Conservation (phyloP, 92 coral and sea anemone genomes). For the Metridium senile region DNA sequence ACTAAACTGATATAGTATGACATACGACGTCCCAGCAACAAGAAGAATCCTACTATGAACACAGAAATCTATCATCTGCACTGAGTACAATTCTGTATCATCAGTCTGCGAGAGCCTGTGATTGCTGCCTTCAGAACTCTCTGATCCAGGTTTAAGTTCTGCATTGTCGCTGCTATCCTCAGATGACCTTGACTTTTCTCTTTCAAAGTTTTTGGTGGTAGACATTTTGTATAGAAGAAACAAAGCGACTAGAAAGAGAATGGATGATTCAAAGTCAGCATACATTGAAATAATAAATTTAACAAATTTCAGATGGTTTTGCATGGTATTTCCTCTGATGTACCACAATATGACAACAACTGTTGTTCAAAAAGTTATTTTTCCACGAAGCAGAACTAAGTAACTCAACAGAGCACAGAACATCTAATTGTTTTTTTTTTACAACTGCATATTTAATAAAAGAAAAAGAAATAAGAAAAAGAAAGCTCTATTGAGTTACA, state of each 20-base stretch:
- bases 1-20: constrained; percentile 76
- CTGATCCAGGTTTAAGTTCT: constrained; percentile 48
- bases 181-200: constrained; percentile 50
- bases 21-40: constrained; percentile 76
- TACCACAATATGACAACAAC: too few relatives aligned
- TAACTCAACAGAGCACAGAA: too few relatives aligned
- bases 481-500: too few relatives aligned
- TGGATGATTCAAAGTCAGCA: background rate
- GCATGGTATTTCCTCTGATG: too few relatives aligned
- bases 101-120: constrained; percentile 57
- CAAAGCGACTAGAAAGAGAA: constrained; percentile 59
- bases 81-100: constrained; percentile 73
- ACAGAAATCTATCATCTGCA: constrained; percentile 77
- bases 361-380: too few relatives aligned
- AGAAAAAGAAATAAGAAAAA: too few relatives aligned
- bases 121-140: constrained; percentile 51
- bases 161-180: constrained; percentile 71
- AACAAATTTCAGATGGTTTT: too few relatives aligned
- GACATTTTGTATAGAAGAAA: constrained; percentile 74
- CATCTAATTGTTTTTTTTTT: too few relatives aligned
- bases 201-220: constrained; percentile 87
- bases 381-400: too few relatives aligned
- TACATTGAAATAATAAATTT: too few relatives aligned
- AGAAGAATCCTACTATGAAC: constrained; percentile 80
- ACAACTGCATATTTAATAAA: too few relatives aligned